Evolutionary conservation across 2,888 invertebrate species (phyloP), one percentile per base, ranked within the genome.

Genomic region (Iphiclides podalirius): DNA sequence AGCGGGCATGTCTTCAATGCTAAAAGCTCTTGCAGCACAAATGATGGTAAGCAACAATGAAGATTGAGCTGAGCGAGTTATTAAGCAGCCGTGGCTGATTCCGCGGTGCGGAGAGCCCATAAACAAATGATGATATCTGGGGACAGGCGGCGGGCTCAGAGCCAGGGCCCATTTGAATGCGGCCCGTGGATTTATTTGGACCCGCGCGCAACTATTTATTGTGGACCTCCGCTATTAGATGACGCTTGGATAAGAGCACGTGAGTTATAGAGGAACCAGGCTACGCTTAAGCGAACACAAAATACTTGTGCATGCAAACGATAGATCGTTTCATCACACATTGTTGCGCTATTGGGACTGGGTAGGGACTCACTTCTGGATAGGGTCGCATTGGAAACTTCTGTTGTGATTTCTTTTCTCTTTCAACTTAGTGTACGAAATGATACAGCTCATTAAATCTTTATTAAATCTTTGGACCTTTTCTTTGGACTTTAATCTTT

Each of bases 241-340:
- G 42, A 42, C 13, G n/a, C 20, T 17, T 17, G 13, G 42, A 42
- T 42, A 42, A 42, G 12, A 17, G 20, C 33, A 42, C 33, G 13
- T 34, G 20, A 33, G 33, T 42, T 34, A 33, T 33, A 13, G 20
- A 16, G 31, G 13, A 17, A 33, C 42, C 8, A 16, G 13, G 33
- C 9, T 20, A 20, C 20, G 20, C n/a, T n/a, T 20, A 3, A 20
- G 20, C 6, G 20, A 6, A 11, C 31, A n/a, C 31, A n/a, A n/a
- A 31, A n/a, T 31, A 31, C 11, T 11, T n/a, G 31, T 31, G 31
- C 12, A 12, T 31, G 31, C 31, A 31, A 6, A n/a, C 11, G 31
- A 31, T 31, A n/a, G 11, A 31, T 11, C 11, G 12, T 11, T 31
- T 11, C 4, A n/a, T n/a, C 11, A 31, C 31, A 31, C 12, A 12